Base-by-base conservation (phyloP, 2,888 invertebrate genomes). In the Ormyrus pomaceus region DNA sequence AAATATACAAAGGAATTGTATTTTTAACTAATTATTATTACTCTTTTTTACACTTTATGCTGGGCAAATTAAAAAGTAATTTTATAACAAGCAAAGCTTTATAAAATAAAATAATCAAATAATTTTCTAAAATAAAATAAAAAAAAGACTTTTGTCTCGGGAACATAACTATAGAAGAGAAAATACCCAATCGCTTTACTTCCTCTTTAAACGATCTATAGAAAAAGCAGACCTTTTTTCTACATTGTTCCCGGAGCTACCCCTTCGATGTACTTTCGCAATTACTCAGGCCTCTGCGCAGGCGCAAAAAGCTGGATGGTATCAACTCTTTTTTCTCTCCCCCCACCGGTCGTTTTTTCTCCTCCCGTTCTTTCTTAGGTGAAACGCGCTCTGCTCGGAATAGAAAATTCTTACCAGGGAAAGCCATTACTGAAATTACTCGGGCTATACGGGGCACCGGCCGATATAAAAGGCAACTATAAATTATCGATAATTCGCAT, bases 351-450 rank as follows among this genome's bases (percentile, higher is more conserved):
- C 10, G 11, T 58, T 69, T 75, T 64, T 58, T 59, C 55, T 62
- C 48, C 19, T 51, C 59, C 59, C 51, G 62, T 72, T 76, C 68
- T 66, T 72, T 69, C 73, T 71, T 79, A 75, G 73, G 73, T 71
- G 76, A 77, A 71, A 81, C 59, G 80, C 53, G 51, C 34, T 56
- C 74, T 46, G 74, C 71, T 58, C 58, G 79, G 59, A 80, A 79
- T 79, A 81, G 82, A 76, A 82, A 82, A 82, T 79, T 82, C 80
- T 73, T 82, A 82, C 79, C 79, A 70, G 70, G 76, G 73, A 81
- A 82, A 82, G 69, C 82, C 79, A 80, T 82, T 81, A 82, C 82
- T 78, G 81, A 81, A 82, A 82, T 82, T 82, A 73, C 82, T 77
- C 80, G 48, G 11, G 58, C 50, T 79, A 51, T 65, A 66, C 66